Evolutionary conservation across 92 coral and sea anemone genomes (phyloP).

Genomic region (Blastomussa wellsi): DNA sequence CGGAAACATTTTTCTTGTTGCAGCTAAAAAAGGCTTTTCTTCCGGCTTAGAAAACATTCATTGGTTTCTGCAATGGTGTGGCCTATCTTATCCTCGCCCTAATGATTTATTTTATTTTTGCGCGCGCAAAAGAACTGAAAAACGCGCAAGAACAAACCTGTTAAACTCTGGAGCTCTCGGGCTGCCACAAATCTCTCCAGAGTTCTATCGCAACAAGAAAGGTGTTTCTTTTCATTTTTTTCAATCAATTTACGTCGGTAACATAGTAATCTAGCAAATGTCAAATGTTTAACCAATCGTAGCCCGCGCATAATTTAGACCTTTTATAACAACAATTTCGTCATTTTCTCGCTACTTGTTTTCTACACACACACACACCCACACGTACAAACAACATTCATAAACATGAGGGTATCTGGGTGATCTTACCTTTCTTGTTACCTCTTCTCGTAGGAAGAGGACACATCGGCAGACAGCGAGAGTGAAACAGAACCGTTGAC

Average conservation of each 20-base stretch:
- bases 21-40: too few relatives aligned
- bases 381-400: too few relatives aligned
- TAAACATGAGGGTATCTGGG: too few relatives aligned
- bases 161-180: background rate
- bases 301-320: too few relatives aligned
- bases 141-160: background rate
- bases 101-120: background rate
- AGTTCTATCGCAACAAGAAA: background rate
- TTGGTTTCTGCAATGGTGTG: background rate
- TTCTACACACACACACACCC: too few relatives aligned
- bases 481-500: constrained; percentile 5
- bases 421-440: too few relatives aligned
- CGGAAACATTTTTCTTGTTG: background rate
- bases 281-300: too few relatives aligned
- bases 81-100: background rate
- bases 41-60: background rate
- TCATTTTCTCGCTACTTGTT: too few relatives aligned
- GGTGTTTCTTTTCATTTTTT: background rate
- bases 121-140: background rate
- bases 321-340: too few relatives aligned
- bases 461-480: background rate
- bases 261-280: too few relatives aligned
- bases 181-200: background rate
- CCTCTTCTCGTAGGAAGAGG: background rate
- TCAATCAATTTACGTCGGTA: too few relatives aligned